These are phyloP conservation scores for Danio aesculapii DNA, from an alignment of 2,797 vertebrate genomes.

Conservation along the genomic window DNA sequence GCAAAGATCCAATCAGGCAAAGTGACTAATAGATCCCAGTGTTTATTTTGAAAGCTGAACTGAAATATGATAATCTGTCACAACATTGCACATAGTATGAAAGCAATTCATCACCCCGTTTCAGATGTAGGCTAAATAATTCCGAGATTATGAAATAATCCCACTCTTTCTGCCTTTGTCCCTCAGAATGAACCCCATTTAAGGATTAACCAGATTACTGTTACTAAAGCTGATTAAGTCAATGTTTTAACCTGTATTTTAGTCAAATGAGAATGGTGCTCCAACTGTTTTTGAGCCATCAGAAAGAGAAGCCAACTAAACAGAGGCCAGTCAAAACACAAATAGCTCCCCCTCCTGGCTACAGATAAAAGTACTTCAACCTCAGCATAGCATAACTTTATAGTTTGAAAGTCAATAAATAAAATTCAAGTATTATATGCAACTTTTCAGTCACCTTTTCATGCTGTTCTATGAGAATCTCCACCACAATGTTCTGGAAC, in stretches of 20 bases:
- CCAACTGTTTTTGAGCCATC: constrained; percentile 17
- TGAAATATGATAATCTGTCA: constrained; percentile 4
- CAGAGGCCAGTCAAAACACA: constrained; percentile 64
- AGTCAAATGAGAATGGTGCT: constrained; percentile 23
- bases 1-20: neutral
- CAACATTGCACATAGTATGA: constrained; percentile 15
- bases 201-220: constrained; percentile 70
- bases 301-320: constrained; percentile 18
- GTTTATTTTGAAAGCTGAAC: constrained; percentile 3
- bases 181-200: constrained; percentile 65
- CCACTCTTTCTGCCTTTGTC: constrained; percentile 65
- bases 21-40: neutral
- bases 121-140: constrained; percentile 57
- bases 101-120: constrained; percentile 26
- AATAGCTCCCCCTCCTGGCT: constrained; percentile 76
- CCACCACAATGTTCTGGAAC: constrained; percentile 98
- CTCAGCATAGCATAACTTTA: neutral
- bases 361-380: constrained; percentile 25
- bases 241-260: constrained; percentile 51
- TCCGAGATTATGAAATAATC: constrained; percentile 70
- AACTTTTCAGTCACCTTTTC: constrained; percentile 82
- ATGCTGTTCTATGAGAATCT: constrained; percentile 95
- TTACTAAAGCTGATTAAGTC: constrained; percentile 66
- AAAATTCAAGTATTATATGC: no score
- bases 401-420: neutral